phyloP scores from a whole-genome alignment of 2,113 vertebrate species.

The Pelobates fuscus region DNA sequence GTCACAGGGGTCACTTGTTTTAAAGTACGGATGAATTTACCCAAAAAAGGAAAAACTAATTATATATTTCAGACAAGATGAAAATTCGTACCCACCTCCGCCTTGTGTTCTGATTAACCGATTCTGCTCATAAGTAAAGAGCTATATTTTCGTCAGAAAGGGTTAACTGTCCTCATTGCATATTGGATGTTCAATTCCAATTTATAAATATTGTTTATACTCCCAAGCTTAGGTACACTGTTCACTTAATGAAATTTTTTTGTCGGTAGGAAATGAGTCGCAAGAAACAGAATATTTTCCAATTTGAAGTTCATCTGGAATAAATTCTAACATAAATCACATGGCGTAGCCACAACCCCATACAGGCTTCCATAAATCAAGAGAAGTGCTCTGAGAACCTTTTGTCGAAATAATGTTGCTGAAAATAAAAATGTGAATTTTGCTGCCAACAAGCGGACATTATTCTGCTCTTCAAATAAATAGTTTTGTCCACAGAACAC shows the following conservation, averaged over 20 bases:
- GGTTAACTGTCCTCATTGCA: too few species aligned
- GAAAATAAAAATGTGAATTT: background rate
- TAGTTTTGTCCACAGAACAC: background rate
- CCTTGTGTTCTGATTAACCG: too few species aligned
- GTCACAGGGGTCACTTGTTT: conserved; percentile 21
- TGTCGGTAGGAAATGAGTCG: too few species aligned
- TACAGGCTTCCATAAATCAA: conserved; percentile 20
- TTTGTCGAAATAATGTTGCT: background rate
- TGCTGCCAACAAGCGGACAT: background rate
- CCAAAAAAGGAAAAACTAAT: conserved; percentile 4
- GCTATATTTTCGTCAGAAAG: too few species aligned
- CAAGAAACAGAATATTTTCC: background rate
- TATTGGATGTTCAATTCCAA: too few species aligned
- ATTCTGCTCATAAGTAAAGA: too few species aligned
- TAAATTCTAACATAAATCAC: conserved; percentile 21
- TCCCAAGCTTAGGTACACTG: too few species aligned
- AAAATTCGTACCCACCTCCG: too few species aligned
- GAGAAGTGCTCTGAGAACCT: background rate
- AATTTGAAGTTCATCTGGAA: conserved; percentile 5
- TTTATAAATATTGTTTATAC: too few species aligned
- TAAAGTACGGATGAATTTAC: conserved; percentile 12
- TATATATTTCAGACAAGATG: conserved; percentile 2
- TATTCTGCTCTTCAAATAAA: conserved; percentile 12
- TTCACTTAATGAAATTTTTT: too few species aligned
- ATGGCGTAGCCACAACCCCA: background rate